A percentile compares a stretch with the other conserved stretches of the same genome.
Conservation (phyloP, 2,888 invertebrate genomes). For the Bibio marci region DNA sequence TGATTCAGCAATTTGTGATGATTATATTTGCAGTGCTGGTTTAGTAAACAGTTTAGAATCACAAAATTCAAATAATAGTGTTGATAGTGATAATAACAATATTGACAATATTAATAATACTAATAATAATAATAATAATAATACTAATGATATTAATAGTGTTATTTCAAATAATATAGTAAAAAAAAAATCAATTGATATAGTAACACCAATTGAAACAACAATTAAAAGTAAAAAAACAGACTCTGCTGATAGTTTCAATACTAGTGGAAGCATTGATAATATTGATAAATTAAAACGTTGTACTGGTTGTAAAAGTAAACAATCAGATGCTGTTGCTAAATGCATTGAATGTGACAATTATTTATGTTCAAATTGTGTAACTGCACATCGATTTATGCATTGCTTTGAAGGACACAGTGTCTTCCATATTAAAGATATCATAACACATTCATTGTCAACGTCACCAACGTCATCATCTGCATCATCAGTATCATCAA, state of each 20-base stretch:
- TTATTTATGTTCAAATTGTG: constrained; percentile 91
- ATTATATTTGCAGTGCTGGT: constrained; percentile 29
- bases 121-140: too few relatives aligned
- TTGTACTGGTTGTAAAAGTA: constrained; percentile 94
- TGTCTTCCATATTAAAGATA: constrained; percentile 38
- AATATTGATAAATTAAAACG: constrained; percentile 31
- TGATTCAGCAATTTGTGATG: constrained; percentile 67
- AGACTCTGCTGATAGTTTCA: constrained; percentile 18
- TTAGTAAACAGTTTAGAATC: constrained; percentile 20
- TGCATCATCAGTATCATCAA: too few relatives aligned
- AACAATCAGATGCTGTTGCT: constrained; percentile 85
- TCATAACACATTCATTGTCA: constrained; percentile 31
- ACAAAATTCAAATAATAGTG: constrained; percentile 14
- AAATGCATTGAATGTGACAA: constrained; percentile 94
- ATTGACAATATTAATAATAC: too few relatives aligned
- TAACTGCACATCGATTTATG: constrained; percentile 98
- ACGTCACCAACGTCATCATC: not conserved
- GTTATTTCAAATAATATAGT: too few relatives aligned
- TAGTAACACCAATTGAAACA: too few relatives aligned
- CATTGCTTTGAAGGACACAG: constrained; percentile 96
- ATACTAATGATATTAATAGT: too few relatives aligned
- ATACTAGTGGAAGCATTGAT: too few relatives aligned
- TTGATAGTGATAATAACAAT: too few relatives aligned
- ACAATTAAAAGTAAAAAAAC: too few relatives aligned
- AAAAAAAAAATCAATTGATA: too few relatives aligned